Conservation (phyloP, 2,113 vertebrate species). For the Macquaria ambigua region DNA sequence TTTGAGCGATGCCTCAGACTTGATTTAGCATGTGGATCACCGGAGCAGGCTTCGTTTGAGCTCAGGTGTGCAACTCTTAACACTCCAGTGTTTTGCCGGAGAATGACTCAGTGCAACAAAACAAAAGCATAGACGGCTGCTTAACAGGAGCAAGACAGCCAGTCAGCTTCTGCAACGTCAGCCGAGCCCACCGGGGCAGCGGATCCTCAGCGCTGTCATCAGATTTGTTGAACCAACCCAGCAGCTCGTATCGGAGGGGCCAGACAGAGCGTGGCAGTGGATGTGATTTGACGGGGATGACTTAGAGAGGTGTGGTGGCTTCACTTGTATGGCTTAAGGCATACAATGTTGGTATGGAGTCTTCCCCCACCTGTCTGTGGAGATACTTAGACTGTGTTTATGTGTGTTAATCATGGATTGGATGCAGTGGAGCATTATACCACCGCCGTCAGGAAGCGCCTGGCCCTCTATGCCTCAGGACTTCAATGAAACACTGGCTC, state of each 20-base stretch:
- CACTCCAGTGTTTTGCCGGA: neutral
- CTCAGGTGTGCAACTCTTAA: slow-evolving; percentile 52
- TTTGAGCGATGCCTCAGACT: slow-evolving; percentile 38
- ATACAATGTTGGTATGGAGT: neutral
- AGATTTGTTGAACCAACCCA: slow-evolving; percentile 63
- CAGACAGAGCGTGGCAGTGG: slow-evolving; percentile 25
- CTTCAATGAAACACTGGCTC: slow-evolving; percentile 63
- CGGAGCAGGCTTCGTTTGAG: slow-evolving; percentile 21
- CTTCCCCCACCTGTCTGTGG: slow-evolving; percentile 11
- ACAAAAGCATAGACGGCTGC: slow-evolving; percentile 50
- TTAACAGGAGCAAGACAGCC: slow-evolving; percentile 51
- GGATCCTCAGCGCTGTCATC: slow-evolving; percentile 49
- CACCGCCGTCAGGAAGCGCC: slow-evolving; percentile 2
- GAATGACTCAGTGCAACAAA: slow-evolving; percentile 72
- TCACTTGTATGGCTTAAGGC: neutral
- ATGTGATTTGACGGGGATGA: slow-evolving; percentile 29
- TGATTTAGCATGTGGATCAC: neutral
- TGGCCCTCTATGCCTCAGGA: slow-evolving; percentile 54
- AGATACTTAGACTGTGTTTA: slow-evolving; percentile 12
- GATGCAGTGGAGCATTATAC: slow-evolving; percentile 62
- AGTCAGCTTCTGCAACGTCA: slow-evolving; percentile 72
- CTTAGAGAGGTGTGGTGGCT: slow-evolving; percentile 7
- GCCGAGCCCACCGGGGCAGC: slow-evolving; percentile 49
- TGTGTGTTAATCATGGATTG: slow-evolving; percentile 61
- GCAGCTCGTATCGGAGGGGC: slow-evolving; percentile 32